Base-by-base conservation (phyloP, 2,797 vertebrate species). In the Todus mexicanus region DNA sequence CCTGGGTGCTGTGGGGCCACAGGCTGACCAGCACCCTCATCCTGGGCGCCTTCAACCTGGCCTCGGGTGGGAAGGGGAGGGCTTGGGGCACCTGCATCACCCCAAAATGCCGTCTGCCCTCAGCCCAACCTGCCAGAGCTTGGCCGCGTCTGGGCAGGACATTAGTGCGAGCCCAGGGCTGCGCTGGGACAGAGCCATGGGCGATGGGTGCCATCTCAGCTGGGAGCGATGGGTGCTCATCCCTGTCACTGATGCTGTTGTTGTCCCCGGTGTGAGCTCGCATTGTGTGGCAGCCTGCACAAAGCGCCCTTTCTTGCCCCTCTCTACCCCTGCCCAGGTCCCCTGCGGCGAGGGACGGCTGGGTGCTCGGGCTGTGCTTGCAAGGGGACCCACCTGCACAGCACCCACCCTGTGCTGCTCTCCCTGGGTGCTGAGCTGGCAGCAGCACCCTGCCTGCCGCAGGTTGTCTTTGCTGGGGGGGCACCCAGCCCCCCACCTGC, bases 281-380 rank as follows among this genome's bases (percentile, higher is more conserved):
- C 94, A 88, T 92, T 95, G 92, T 96, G 78, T 47, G 13, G 37
- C 56, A 53, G 72, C 60, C 72, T 26, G 64, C 70, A 96, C 96
- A 97, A 96, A 87, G 94, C 19, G 0, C 56, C 59, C 69, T 79
- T 94, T 97, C 85, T 95, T 85, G 71, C 40, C 59, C 38, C 26
- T 1, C 5, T 43, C 66, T 70, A 47, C 7, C 33, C 18, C 17
- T 53, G 5, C 12, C 40, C n/a, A 47, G 25, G 18, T 87, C 23
- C 25, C 40, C 25, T 29, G 11, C 3, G 4, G 19, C 25, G 15
- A 60, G 45, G 65, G 33, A 23, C 0, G 38, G 1, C 47, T 78
- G 64, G 48, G 35, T 5, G 6, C 25, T 23, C 53, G n/a, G 38
- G 29, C 38, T 88, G 47, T 56, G 19, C 29, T 31, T 2, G 0